phyloP scores from a whole-genome alignment of 2,797 vertebrate genomes.

The Enteromius thamalakanensis region DNA sequence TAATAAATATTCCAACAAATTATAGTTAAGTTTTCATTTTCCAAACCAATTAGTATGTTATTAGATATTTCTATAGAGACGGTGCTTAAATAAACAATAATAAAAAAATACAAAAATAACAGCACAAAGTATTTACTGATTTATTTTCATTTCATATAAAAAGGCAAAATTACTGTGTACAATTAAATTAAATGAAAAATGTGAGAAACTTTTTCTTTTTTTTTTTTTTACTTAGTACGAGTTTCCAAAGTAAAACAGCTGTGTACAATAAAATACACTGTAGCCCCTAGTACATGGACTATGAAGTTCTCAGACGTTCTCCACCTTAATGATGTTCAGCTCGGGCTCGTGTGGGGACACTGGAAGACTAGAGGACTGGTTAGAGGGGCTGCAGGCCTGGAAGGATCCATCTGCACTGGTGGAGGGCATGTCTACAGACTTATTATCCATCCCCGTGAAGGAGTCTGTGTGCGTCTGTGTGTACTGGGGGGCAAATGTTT shows the following conservation, averaged over 20 bases:
- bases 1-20: not conserved
- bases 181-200: not conserved
- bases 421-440: constrained; percentile 66
- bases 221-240: not conserved
- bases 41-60: not conserved
- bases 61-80: not conserved
- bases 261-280: not conserved
- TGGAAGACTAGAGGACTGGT: constrained; percentile 52
- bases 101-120: not conserved
- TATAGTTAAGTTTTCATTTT: not conserved
- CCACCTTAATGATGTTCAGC: constrained; percentile 85
- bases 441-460: constrained; percentile 67
- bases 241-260: not conserved
- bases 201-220: too few species aligned
- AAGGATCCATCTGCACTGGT: constrained; percentile 66
- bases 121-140: constrained; percentile 14
- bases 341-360: constrained; percentile 72
- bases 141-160: constrained; percentile 22
- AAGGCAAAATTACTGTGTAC: not conserved
- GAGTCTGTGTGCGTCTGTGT: constrained; percentile 69
- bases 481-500: constrained; percentile 66
- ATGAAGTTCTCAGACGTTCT: constrained; percentile 72
- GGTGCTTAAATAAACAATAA: not conserved
- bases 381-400: constrained; percentile 69
- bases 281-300: not conserved